phyloP scores from a whole-genome alignment of 2,113 vertebrate species.

The Sinocyclocheilus anophthalmus region DNA sequence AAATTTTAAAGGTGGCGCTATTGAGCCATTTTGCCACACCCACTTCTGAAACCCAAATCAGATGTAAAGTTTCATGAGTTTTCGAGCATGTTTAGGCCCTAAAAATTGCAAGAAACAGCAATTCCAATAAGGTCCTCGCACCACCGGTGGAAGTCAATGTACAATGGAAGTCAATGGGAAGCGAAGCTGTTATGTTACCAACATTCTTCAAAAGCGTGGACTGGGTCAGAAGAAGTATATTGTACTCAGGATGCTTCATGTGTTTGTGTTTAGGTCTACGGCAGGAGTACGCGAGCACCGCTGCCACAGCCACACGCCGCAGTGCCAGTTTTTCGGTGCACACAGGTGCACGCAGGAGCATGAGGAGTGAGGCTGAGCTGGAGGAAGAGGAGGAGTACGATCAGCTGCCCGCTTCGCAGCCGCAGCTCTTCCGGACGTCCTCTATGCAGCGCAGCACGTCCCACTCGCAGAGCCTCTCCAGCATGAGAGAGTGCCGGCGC shows the following conservation, averaged over 20 bases:
- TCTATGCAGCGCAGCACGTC: constrained; percentile 86
- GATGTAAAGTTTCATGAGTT: too few relatives aligned
- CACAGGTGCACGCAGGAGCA: constrained; percentile 82
- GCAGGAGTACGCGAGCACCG: constrained; percentile 95
- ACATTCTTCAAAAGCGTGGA: not conserved
- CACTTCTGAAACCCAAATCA: too few relatives aligned
- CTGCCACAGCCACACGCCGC: constrained; percentile 84
- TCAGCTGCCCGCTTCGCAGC: constrained; percentile 91
- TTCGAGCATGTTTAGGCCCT: too few relatives aligned
- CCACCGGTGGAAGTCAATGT: too few relatives aligned
- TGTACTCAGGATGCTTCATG: not conserved
- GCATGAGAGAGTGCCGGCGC: constrained; percentile 89
- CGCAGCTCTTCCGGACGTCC: constrained; percentile 83
- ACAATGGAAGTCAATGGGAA: not conserved
- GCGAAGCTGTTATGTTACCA: not conserved
- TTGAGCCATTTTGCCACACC: too few relatives aligned
- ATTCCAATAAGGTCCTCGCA: too few relatives aligned
- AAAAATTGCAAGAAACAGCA: too few relatives aligned
- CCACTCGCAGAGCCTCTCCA: constrained; percentile 96
- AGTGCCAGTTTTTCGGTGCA: constrained; percentile 86
- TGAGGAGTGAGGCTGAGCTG: constrained; percentile 76
- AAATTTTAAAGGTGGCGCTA: too few relatives aligned
- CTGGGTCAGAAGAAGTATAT: not conserved
- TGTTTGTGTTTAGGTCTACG: constrained; percentile 81
- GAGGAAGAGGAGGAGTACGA: constrained; percentile 93